phyloP scores from a whole-genome alignment of 2,113 vertebrate genomes.

The Leucopsar rothschildi region DNA sequence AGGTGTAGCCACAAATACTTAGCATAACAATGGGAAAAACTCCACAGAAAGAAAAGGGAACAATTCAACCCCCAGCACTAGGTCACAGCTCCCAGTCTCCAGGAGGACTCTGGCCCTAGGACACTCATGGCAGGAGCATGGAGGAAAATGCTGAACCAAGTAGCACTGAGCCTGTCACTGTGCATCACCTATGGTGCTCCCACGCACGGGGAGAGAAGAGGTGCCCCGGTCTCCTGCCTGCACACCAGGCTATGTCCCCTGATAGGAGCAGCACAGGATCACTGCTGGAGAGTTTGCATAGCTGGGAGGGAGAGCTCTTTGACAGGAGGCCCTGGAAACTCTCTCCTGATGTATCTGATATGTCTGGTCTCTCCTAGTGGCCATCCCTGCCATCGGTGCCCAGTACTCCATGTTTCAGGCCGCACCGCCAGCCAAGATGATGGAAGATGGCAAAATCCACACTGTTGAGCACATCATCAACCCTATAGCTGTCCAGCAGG shows the following conservation, averaged over 20 bases:
- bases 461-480: conserved; percentile 92
- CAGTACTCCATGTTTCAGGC: conserved; percentile 94
- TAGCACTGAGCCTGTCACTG: not conserved
- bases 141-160: not conserved
- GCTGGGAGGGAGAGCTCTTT: not conserved
- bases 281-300: accelerated
- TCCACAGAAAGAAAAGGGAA: no score
- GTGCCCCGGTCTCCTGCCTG: accelerated
- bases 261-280: not conserved
- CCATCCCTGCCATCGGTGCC: conserved; percentile 83
- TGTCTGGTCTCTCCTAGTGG: conserved; percentile 78
- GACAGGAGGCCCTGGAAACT: not conserved
- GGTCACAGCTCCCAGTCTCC: accelerated
- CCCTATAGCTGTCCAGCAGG: conserved; percentile 90
- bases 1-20: no score
- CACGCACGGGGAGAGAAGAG: not conserved
- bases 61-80: no score
- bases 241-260: not conserved
- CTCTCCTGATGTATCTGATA: not conserved
- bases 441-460: conserved; percentile 95
- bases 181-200: not conserved
- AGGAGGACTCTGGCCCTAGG: not conserved
- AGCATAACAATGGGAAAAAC: no score
- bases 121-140: not conserved
- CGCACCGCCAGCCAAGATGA: conserved; percentile 83